Base-by-base conservation (phyloP, 1,140 invertebrate species). In the Drepana arcuata region DNA sequence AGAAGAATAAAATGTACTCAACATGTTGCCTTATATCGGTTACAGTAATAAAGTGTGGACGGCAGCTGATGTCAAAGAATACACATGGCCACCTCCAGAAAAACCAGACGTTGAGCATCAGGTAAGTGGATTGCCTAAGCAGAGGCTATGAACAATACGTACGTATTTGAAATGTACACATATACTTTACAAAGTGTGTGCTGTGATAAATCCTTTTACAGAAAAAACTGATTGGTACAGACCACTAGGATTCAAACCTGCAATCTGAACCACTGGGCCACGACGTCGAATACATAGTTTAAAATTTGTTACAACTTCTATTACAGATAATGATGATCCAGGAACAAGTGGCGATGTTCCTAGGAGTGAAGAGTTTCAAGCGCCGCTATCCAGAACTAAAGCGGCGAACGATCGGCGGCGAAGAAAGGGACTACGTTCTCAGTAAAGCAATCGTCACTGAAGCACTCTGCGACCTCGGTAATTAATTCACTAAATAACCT, bases 281-380 rank as follows among this genome's bases (percentile, higher is more conserved):
- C n/a, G n/a, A n/a, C n/a, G n/a, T n/a, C n/a, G n/a, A n/a, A n/a
- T n/a, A n/a, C n/a, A n/a, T n/a, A n/a, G n/a, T n/a, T n/a, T n/a
- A n/a, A n/a, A n/a, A n/a, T n/a, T n/a, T n/a, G n/a, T n/a, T n/a
- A n/a, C n/a, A n/a, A n/a, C n/a, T n/a, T n/a, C n/a, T n/a, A n/a
- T 48, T 82, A 53, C 62, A 84, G 84, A 47, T 86, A 59, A 83
- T 84, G 85, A 72, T 86, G 85, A 59, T 85, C 57, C 56, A 90
- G 85, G 48, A 89, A 85, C 94, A 97, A 83, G 91, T 98, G 28
- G 93, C 94, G 0, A 92, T 96, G 57, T 98, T 93, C 80, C 84
- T 99, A 13, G 93, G 92, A 9, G 91, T 98, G 9, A 97, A 96
- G 61, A 96, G 95, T 16, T 98, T 99, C 70, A 97, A 97, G 75